Evolutionary conservation across 2,113 vertebrate species (phyloP).

Genomic region (Poicephalus meyeri): DNA sequence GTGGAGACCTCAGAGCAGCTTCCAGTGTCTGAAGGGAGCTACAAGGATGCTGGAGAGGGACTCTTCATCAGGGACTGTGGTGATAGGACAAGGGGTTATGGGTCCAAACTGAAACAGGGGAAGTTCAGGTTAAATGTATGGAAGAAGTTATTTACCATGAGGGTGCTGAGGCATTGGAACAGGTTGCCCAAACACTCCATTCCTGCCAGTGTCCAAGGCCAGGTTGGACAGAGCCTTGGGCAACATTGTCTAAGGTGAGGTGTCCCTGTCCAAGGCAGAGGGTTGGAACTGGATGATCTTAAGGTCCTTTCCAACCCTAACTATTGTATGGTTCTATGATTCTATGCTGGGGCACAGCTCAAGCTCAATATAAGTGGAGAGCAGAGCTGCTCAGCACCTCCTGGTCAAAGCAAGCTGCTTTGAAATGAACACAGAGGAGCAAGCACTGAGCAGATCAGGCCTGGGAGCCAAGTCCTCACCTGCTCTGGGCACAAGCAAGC

Average conservation of each 20-base stretch:
- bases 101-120: neutral
- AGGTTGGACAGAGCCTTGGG: neutral
- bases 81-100: neutral
- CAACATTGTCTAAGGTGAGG: neutral
- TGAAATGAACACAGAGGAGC: neutral
- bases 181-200: neutral
- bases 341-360: neutral
- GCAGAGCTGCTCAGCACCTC: neutral
- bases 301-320: neutral
- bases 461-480: rapidly evolving
- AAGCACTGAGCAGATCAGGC: neutral
- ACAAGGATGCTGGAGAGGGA: neutral
- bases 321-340: neutral
- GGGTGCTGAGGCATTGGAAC: neutral
- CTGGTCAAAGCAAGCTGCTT: neutral
- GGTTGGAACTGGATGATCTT: neutral
- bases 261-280: neutral
- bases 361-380: neutral
- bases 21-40: neutral
- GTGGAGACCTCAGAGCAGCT: neutral
- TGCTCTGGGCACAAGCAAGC: neutral
- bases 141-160: neutral
- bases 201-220: neutral
- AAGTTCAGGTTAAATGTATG: neutral
- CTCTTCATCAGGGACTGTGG: neutral